Conservation (phyloP, 2,797 vertebrate species). For the Semaprochilodus insignis region DNA sequence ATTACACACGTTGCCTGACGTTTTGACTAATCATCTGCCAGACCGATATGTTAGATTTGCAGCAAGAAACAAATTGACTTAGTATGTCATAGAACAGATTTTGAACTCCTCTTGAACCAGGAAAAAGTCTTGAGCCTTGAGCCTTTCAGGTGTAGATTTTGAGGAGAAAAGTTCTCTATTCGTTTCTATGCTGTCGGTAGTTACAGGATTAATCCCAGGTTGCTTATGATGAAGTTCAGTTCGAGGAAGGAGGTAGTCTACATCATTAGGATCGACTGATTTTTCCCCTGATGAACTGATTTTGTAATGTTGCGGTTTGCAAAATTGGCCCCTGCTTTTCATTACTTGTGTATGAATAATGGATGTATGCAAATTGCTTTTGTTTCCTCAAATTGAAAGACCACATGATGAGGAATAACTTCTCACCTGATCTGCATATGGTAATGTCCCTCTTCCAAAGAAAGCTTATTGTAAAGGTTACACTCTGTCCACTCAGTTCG, state of each 20-base stretch:
- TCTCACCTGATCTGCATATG: constrained; percentile 42
- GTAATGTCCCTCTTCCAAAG: neutral
- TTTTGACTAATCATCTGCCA: constrained; percentile 46
- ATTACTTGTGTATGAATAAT: constrained; percentile 60
- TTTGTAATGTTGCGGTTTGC: constrained; percentile 47
- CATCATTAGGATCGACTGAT: constrained; percentile 6
- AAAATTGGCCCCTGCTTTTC: constrained; percentile 47
- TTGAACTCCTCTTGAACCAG: constrained; percentile 29
- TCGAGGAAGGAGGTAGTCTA: constrained; percentile 21
- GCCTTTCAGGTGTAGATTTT: neutral
- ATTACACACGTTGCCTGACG: constrained; percentile 42
- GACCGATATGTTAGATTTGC: constrained; percentile 17
- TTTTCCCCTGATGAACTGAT: neutral
- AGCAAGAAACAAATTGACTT: constrained; percentile 35
- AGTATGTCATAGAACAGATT: constrained; percentile 7
- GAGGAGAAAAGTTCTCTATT: neutral
- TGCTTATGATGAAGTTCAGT: constrained; percentile 2
- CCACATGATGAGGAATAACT: constrained; percentile 37
- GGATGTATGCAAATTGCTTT: constrained; percentile 62
- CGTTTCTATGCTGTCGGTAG: neutral
- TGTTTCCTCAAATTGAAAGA: constrained; percentile 42
- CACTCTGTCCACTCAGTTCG: neutral
- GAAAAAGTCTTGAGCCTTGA: constrained; percentile 17
- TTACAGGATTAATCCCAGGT: neutral
- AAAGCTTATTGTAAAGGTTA: neutral